Evolutionary conservation across 2,888 invertebrate species (phyloP).

Genomic region (Ophion obscuratus): DNA sequence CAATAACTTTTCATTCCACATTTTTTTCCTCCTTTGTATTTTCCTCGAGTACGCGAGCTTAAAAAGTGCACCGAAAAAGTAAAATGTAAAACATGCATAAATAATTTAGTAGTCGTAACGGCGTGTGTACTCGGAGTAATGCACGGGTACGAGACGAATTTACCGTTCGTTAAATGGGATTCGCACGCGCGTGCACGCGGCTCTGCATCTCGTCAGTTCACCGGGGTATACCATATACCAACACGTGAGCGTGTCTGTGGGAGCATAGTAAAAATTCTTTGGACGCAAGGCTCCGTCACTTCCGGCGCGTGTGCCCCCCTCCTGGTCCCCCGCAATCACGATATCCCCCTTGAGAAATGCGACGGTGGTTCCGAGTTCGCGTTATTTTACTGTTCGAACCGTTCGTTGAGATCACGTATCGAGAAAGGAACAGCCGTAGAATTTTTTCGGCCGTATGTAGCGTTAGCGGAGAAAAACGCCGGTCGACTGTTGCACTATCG

Average conservation of each 20-base stretch:
- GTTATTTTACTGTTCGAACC: too few species aligned
- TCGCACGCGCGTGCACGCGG: constrained; percentile 61
- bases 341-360: background rate
- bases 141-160: constrained; percentile 54
- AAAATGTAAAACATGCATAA: constrained; percentile 45
- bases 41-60: background rate
- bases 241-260: constrained; percentile 63
- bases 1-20: background rate
- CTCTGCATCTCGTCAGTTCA: constrained; percentile 26
- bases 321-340: too few species aligned
- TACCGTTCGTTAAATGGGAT: constrained; percentile 60
- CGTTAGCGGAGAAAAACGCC: too few species aligned
- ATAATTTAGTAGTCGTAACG: constrained; percentile 53
- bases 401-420: too few species aligned
- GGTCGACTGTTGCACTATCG: background rate
- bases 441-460: too few species aligned
- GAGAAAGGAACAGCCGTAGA: too few species aligned
- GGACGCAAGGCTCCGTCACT: constrained; percentile 62
- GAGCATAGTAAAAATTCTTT: constrained; percentile 63
- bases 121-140: constrained; percentile 29
- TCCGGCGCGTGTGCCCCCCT: constrained; percentile 50
- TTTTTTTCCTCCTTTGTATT: constrained; percentile 9
- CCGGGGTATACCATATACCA: constrained; percentile 29
- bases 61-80: constrained; percentile 14
- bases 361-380: background rate